Evolutionary conservation across 2,888 invertebrate species (phyloP).

Genomic region (Aphidius colemani): DNA sequence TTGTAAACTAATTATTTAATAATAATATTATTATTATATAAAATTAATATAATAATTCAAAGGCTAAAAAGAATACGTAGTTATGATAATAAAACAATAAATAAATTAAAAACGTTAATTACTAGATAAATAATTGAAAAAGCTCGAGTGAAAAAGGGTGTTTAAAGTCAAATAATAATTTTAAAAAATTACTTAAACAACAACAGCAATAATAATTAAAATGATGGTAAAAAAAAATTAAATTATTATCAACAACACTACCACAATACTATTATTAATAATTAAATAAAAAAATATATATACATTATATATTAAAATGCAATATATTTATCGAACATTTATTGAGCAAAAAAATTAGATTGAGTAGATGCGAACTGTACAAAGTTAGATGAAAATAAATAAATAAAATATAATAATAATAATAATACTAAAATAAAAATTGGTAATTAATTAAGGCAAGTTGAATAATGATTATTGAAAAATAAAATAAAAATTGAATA

Average conservation of each 20-base stretch:
- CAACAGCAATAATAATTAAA: constrained; percentile 34
- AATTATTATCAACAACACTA: constrained; percentile 39
- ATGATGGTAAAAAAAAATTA: constrained; percentile 25
- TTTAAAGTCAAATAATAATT: no score
- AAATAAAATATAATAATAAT: constrained; percentile 12
- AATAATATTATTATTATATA: constrained; percentile 17
- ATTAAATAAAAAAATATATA: constrained; percentile 43
- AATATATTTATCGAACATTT: constrained; percentile 59
- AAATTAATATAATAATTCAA: constrained; percentile 1
- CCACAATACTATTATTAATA: constrained; percentile 40
- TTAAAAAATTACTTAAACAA: no score
- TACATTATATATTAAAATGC: constrained; percentile 48
- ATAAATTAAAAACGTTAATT: no score
- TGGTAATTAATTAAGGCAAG: constrained; percentile 24
- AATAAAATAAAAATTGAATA: constrained; percentile 30
- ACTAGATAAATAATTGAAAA: no score
- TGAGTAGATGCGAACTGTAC: constrained; percentile 54
- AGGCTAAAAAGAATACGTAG: constrained; percentile 30
- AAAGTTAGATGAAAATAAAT: constrained; percentile 46
- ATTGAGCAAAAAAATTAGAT: constrained; percentile 49
- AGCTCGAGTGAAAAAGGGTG: no score
- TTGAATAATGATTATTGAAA: constrained; percentile 31
- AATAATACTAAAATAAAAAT: constrained; percentile 21
- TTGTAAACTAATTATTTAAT: constrained; percentile 36
- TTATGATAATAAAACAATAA: not conserved